Evolutionary conservation across 2,797 vertebrate species (phyloP).

Genomic region (Myripristis murdjan): DNA sequence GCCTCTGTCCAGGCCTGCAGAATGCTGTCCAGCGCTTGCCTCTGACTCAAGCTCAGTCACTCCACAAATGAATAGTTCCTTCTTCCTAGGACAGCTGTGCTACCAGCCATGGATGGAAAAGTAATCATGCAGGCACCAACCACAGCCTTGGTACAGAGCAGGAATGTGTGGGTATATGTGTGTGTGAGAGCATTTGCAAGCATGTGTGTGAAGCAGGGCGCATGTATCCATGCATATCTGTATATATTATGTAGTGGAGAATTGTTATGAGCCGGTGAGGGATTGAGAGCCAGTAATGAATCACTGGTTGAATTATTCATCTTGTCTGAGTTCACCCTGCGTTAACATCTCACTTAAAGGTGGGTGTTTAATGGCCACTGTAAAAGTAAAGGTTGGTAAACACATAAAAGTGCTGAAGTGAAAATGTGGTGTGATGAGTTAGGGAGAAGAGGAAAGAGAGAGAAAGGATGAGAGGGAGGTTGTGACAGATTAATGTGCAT

Average conservation of each 20-base stretch:
- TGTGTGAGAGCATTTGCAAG: background rate
- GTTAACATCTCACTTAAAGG: slow-evolving; percentile 38
- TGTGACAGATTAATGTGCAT: background rate
- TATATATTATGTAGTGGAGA: slow-evolving; percentile 14
- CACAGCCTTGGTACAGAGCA: slow-evolving; percentile 49
- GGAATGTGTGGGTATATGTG: slow-evolving; percentile 26
- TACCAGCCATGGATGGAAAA: slow-evolving; percentile 58
- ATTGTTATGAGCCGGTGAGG: slow-evolving; percentile 34
- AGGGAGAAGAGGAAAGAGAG: background rate
- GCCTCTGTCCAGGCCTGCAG: slow-evolving; percentile 37
- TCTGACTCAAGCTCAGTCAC: slow-evolving; percentile 55
- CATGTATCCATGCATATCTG: slow-evolving; percentile 16
- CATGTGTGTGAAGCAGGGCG: background rate
- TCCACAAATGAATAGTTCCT: slow-evolving; percentile 67
- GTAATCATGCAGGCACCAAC: slow-evolving; percentile 52
- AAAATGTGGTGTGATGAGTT: slow-evolving; percentile 34
- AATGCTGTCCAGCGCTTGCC: slow-evolving; percentile 21
- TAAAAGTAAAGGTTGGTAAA: slow-evolving; percentile 63
- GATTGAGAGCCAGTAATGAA: slow-evolving; percentile 50
- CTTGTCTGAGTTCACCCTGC: slow-evolving; percentile 9
- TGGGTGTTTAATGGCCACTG: slow-evolving; percentile 54
- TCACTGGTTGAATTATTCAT: slow-evolving; percentile 38
- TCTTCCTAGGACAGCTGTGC: slow-evolving; percentile 66
- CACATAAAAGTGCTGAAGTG: slow-evolving; percentile 48
- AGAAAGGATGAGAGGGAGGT: background rate